A percentile compares a stretch with the other conserved stretches of the same genome.
Conservation (phyloP, 2,888 invertebrate genomes). For the Trilocha varians region DNA sequence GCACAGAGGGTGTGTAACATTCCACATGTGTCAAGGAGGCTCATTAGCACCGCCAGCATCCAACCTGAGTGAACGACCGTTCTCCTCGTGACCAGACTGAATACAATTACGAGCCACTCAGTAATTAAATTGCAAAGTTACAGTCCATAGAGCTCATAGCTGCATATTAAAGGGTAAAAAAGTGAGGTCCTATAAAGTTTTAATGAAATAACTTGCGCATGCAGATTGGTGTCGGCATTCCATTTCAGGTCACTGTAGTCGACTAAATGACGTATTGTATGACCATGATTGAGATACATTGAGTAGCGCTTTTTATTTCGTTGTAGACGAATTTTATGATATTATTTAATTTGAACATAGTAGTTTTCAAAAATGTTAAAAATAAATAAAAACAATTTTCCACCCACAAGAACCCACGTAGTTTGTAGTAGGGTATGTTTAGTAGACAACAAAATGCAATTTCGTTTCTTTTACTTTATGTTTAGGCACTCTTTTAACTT, state of each 20-base stretch:
- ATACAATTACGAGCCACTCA: slow-evolving; percentile 40
- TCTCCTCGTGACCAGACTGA: slow-evolving; percentile 21
- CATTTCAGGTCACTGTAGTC: neutral
- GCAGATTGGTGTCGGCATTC: slow-evolving; percentile 4
- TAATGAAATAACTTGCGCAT: slow-evolving; percentile 27
- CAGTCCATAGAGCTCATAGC: slow-evolving; percentile 36
- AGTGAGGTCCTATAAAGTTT: slow-evolving; percentile 32
- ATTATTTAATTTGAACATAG: too few species aligned
- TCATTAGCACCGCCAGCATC: slow-evolving; percentile 27
- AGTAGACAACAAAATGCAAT: too few species aligned
- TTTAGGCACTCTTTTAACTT: too few species aligned
- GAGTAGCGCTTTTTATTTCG: too few species aligned
- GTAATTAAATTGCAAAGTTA: slow-evolving; percentile 51
- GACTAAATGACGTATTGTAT: neutral
- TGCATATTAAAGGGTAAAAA: slow-evolving; percentile 40
- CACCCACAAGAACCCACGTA: too few species aligned
- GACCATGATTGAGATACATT: neutral
- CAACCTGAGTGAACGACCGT: slow-evolving; percentile 30
- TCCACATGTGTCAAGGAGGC: slow-evolving; percentile 12
- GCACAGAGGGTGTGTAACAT: slow-evolving; percentile 7
- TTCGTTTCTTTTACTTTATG: too few species aligned
- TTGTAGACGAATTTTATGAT: too few species aligned
- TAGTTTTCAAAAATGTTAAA: too few species aligned
- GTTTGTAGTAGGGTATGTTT: too few species aligned
- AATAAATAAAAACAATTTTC: too few species aligned